phyloP scores from a whole-genome alignment of 2,113 vertebrate species.

The Oceanites oceanicus region DNA sequence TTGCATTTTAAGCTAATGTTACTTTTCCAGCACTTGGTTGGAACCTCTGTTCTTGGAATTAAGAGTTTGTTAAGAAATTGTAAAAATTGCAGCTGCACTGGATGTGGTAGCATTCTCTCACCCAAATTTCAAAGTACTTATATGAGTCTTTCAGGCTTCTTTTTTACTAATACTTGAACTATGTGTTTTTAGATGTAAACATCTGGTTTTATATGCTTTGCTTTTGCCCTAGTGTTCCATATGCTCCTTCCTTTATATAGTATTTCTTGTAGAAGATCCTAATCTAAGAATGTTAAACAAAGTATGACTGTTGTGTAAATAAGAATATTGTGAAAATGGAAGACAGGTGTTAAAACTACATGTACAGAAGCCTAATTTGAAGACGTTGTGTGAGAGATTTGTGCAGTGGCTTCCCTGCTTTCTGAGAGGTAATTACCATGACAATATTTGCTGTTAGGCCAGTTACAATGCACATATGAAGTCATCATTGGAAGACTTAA shows the following conservation, averaged over 20 bases:
- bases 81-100: not conserved
- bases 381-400: not conserved
- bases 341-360: not conserved
- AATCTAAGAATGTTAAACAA: not conserved
- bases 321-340: not conserved
- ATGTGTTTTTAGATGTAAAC: not conserved
- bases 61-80: not conserved
- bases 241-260: accelerated
- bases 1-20: not conserved
- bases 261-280: not conserved
- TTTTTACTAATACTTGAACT: not conserved
- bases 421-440: not conserved
- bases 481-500: not conserved
- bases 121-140: not conserved
- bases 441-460: not conserved
- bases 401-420: not conserved
- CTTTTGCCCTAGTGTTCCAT: not conserved
- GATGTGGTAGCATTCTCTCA: not conserved
- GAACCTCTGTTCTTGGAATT: not conserved
- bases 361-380: not conserved
- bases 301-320: not conserved
- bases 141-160: not conserved
- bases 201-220: not conserved
- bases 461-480: not conserved
- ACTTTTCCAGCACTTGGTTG: not conserved